These are phyloP conservation scores for Branchinecta lynchi DNA, from an alignment of 1,140 invertebrate genomes.

Conservation along the genomic window DNA sequence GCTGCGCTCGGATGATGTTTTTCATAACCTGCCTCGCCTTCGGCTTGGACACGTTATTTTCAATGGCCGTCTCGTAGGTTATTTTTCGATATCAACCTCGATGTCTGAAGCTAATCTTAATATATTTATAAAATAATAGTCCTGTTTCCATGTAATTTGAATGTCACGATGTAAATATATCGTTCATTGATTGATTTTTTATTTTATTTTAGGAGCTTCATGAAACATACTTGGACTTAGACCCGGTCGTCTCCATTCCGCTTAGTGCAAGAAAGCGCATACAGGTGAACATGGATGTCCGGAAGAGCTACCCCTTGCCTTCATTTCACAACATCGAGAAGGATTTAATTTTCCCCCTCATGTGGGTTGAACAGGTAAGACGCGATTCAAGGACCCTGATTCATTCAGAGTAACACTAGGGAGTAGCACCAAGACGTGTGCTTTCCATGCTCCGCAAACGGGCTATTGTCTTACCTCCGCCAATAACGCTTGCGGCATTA, in stretches of 20 bases:
- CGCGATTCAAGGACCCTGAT: not conserved
- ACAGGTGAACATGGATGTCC: not conserved
- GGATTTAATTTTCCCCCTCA: not conserved
- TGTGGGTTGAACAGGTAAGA: conserved; percentile 8
- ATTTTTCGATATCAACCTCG: too few species aligned
- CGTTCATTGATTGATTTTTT: not conserved
- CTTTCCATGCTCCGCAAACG: not conserved
- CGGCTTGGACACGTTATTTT: too few species aligned
- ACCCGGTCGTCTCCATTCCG: not conserved
- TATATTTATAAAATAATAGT: not conserved
- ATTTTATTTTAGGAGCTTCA: not conserved
- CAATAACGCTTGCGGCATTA: not conserved
- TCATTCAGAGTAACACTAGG: not conserved
- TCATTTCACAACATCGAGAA: not conserved
- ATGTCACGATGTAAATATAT: not conserved
- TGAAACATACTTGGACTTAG: not conserved
- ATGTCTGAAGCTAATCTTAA: not conserved
- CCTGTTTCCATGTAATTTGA: not conserved
- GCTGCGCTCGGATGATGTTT: too few species aligned
- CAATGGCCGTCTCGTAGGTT: too few species aligned
- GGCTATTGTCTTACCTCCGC: not conserved
- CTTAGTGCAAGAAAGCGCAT: not conserved
- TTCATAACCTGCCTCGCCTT: too few species aligned
- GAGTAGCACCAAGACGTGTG: not conserved
- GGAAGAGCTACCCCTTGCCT: not conserved